A percentile compares a stretch with the other conserved stretches of the same genome.
Evolutionary conservation across 1,140 invertebrate genomes (phyloP).

Genomic region (Drosophila aff.): DNA sequence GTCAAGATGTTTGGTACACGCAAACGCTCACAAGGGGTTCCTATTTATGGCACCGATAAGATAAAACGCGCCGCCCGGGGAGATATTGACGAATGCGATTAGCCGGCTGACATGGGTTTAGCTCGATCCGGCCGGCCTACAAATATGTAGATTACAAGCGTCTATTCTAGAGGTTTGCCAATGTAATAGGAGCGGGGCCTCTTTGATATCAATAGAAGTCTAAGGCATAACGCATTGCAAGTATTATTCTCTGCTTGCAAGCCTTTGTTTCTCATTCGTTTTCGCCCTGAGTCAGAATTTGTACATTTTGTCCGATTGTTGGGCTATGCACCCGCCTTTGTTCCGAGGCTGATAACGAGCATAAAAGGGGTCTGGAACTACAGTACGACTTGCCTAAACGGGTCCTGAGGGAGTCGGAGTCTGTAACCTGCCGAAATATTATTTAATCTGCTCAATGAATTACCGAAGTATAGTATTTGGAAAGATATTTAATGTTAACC

Average conservation of each 20-base stretch:
- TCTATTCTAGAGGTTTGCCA: not conserved
- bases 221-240: conserved; percentile 21
- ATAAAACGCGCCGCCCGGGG: conserved; percentile 1
- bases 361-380: conserved; percentile 5
- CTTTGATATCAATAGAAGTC: conserved; percentile 14
- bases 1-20: conserved; percentile 27
- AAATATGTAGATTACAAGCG: not conserved
- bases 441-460: too few species aligned
- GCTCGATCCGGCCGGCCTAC: not conserved
- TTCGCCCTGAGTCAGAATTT: conserved; percentile 23
- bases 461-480: too few species aligned
- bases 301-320: conserved; percentile 26
- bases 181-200: conserved; percentile 21
- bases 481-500: too few species aligned
- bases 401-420: too few species aligned
- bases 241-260: not conserved
- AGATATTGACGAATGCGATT: conserved; percentile 19
- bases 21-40: conserved; percentile 40
- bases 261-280: conserved; percentile 11
- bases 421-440: not conserved
- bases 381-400: not conserved
- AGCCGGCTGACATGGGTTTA: conserved; percentile 14
- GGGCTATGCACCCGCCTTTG: conserved; percentile 18
- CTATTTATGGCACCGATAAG: conserved; percentile 49
- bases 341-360: conserved; percentile 15